phyloP scores from a whole-genome alignment of 2,113 vertebrate genomes.

The Hydropotes inermis region DNA sequence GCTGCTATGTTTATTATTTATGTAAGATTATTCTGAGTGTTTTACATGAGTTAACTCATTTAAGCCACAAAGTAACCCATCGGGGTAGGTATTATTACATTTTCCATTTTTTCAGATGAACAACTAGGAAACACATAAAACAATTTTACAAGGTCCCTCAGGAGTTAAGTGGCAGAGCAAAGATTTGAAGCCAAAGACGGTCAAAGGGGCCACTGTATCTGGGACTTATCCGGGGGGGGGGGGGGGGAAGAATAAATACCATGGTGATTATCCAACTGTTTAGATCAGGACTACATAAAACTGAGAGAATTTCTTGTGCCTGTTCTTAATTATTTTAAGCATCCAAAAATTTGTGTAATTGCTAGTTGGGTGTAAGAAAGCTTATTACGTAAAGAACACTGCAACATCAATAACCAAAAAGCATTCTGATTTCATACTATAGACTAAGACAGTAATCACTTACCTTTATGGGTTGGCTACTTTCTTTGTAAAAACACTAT shows the following conservation, averaged over 20 bases:
- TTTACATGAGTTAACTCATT: background rate
- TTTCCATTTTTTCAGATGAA: conserved; percentile 33
- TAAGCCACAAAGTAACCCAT: background rate
- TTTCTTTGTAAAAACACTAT: background rate
- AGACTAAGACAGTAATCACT: background rate
- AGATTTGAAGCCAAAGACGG: background rate
- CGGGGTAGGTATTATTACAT: background rate
- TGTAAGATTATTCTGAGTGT: background rate
- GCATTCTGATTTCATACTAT: background rate
- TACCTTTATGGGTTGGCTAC: conserved; percentile 2
- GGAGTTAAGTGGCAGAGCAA: background rate
- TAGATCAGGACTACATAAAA: background rate
- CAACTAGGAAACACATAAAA: background rate
- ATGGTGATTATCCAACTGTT: background rate
- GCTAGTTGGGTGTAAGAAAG: background rate
- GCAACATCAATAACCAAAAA: background rate
- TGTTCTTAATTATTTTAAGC: background rate
- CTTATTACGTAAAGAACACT: background rate
- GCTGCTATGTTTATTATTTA: background rate
- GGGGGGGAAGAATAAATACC: background rate
- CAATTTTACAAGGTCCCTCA: background rate
- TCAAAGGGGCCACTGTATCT: background rate
- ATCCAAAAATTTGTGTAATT: background rate
- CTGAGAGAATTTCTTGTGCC: background rate
- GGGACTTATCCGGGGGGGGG: too few species aligned